phyloP scores from a whole-genome alignment of 1,140 invertebrate genomes.

The Cydia splendana region DNA sequence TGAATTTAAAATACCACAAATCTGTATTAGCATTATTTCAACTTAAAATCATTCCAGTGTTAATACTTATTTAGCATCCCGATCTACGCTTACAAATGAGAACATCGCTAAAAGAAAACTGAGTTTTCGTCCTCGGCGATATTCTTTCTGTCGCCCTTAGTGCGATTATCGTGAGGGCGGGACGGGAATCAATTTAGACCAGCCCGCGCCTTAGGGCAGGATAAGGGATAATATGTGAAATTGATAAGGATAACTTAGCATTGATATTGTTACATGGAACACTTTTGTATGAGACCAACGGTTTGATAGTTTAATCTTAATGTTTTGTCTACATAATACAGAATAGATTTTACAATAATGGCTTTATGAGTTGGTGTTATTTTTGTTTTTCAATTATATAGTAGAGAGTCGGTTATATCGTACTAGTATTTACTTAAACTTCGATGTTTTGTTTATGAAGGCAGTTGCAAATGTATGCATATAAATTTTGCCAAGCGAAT shows the following conservation, averaged over 20 bases:
- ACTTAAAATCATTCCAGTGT: too few relatives aligned
- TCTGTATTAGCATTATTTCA: too few relatives aligned
- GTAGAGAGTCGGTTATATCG: too few relatives aligned
- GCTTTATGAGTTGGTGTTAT: too few relatives aligned
- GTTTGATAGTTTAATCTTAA: not conserved
- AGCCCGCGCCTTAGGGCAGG: conserved; percentile 23
- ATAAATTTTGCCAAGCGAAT: too few relatives aligned
- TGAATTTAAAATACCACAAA: too few relatives aligned
- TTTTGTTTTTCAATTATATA: too few relatives aligned
- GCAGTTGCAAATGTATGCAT: too few relatives aligned
- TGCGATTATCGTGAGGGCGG: conserved; percentile 28
- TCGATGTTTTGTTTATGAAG: too few relatives aligned
- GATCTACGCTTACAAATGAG: not conserved
- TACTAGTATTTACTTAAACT: too few relatives aligned
- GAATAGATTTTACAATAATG: too few relatives aligned
- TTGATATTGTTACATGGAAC: conserved; percentile 17
- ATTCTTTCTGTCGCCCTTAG: not conserved
- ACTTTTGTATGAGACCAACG: not conserved
- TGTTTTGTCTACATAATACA: not conserved
- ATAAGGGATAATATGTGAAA: conserved; percentile 28
- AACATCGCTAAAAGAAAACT: not conserved
- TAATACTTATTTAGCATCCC: too few relatives aligned
- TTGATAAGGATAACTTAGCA: conserved; percentile 31
- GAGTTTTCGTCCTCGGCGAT: not conserved
- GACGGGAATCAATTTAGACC: conserved; percentile 27